A percentile compares a stretch with the other conserved stretches of the same genome.
Evolutionary conservation across 2,888 invertebrate genomes (phyloP).

Genomic region (Hirudinaria manillensis): DNA sequence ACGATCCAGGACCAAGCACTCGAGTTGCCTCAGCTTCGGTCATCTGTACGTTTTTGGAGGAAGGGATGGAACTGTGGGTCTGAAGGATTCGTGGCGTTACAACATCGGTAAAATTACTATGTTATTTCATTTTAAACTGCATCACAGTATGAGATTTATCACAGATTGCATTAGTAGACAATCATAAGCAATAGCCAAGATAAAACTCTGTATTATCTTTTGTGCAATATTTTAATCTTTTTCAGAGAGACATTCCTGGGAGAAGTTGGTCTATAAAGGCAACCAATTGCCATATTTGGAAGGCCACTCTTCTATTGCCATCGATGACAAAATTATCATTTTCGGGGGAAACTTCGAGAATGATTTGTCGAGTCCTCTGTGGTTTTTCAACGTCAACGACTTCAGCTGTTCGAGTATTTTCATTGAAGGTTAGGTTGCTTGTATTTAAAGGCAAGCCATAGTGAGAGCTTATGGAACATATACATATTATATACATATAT

Average conservation of each 20-base stretch:
- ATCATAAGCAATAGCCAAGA: neutral
- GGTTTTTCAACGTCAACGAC: conserved; percentile 73
- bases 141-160: neutral
- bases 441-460: neutral
- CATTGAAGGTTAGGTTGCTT: neutral
- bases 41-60: conserved; percentile 76
- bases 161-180: neutral
- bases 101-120: conserved; percentile 43
- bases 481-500: too few relatives aligned
- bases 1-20: conserved; percentile 73
- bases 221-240: neutral
- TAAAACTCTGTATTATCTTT: too few relatives aligned
- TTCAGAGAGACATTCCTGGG: conserved; percentile 63
- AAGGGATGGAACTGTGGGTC: conserved; percentile 72
- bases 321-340: conserved; percentile 66
- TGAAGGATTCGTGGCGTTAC: conserved; percentile 77
- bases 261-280: conserved; percentile 62
- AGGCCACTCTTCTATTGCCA: conserved; percentile 76
- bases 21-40: conserved; percentile 68
- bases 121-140: neutral
- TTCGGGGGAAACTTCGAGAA: conserved; percentile 79
- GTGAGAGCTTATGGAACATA: too few relatives aligned
- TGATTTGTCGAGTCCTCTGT: conserved; percentile 69
- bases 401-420: neutral
- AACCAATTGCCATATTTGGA: conserved; percentile 73